Evolutionary conservation across 2,113 vertebrate genomes (phyloP).

Genomic region (Tonatia bakeri): DNA sequence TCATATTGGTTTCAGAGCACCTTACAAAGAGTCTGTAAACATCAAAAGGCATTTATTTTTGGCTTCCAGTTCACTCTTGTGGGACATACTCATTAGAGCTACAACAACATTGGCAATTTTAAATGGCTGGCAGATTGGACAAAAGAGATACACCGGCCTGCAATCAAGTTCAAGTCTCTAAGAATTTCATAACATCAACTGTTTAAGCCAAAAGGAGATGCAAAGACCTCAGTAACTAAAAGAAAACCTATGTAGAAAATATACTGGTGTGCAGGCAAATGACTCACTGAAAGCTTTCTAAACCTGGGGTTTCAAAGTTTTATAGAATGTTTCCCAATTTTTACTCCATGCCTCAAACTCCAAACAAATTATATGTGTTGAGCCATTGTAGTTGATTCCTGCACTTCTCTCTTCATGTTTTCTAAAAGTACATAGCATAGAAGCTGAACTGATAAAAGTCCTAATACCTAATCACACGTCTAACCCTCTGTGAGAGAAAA

Average conservation of each 20-base stretch:
- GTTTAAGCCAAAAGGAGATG: constrained; percentile 10
- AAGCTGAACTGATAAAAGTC: neutral
- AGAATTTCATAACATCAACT: neutral
- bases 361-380: constrained; percentile 28
- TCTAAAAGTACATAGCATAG: neutral
- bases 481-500: neutral
- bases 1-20: constrained; percentile 29
- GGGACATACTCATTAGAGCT: constrained; percentile 40
- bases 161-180: constrained; percentile 31
- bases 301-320: neutral
- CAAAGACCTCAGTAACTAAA: constrained; percentile 9
- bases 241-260: neutral
- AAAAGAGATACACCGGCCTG: constrained; percentile 26
- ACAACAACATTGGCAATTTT: constrained; percentile 6
- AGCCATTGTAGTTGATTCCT: neutral
- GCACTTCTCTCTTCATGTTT: neutral
- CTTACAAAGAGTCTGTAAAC: constrained; percentile 25
- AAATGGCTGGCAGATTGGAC: neutral
- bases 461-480: neutral
- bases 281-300: constrained; percentile 23
- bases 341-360: constrained; percentile 27
- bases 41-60: constrained; percentile 28
- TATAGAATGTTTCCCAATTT: constrained; percentile 43
- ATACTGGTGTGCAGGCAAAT: neutral
- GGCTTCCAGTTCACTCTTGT: neutral